Evolutionary conservation across 1,140 invertebrate genomes (phyloP), one percentile per base, ranked within the genome.

Genomic region (Lanistes nyassanus): DNA sequence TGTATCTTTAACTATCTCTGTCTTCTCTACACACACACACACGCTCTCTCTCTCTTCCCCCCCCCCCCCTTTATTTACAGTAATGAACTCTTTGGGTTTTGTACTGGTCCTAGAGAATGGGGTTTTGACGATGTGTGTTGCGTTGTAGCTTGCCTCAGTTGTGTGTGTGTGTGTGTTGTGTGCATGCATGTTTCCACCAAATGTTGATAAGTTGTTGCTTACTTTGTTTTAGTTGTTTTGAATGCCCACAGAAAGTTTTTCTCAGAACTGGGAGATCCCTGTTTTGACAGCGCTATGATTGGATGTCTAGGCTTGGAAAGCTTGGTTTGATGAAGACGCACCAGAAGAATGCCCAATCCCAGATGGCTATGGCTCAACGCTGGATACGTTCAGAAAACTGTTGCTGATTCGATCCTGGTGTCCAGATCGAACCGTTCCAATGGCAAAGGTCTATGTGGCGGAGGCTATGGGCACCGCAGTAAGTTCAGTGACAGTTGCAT

Each of bases 331-430:
- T 87, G 95, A 94, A 84, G 96, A 97, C 80, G 94, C 93, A 81
- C 97, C 97, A 0, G 97, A 98, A 89, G 94, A 96, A 85, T 94
- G 94, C 82, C 92, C 93, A 65, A 93, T 98, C 70, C 97, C 97
- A 0, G 96, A 96, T 88, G 95, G 95, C 0, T 98, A 97, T 86
- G 93, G 95, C 64, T 94, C 94, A 73, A 92, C 92, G 55, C 89
- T 98, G 13, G 96, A 97, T 86, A 94, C 95, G 0, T 98, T 98
- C 86, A 90, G 95, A 26, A 97, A 97, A 87, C 90, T 98, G 21
- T 87, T 99, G n/a, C 90, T 99, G 0, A 94, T 99, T 76, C 91
- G 97, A 75, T 96, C 95, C 0, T 98, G 97, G 96, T 97, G 96
- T 89, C 97, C 97, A 0, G 97, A 99, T 87, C 90, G 97, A 81